Evolutionary conservation across 2,888 invertebrate species (phyloP), one percentile per base, ranked within the genome.

Genomic region (Microplitis deprimator): DNA sequence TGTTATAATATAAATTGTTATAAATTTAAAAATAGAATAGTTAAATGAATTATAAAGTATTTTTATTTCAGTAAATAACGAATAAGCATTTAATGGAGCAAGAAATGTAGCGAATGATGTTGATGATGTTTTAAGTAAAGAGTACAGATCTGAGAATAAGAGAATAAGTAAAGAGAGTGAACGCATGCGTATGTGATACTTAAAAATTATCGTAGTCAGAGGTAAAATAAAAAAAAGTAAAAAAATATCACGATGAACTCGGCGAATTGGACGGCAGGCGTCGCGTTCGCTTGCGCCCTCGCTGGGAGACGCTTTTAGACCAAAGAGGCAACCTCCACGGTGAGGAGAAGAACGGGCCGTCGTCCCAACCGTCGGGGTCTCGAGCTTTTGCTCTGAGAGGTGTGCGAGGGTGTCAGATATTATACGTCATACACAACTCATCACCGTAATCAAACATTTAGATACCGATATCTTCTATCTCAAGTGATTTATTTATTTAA

Each of bases 301-400:
- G 61, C 71, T 68, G 73, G 73, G 64, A 69, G 81, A 82, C 82
- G 81, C 68, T 82, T 82, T 82, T 82, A 82, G 82, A 82, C 79
- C 80, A 78, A 79, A 79, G 74, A 78, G 79, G 79, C 79, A 68
- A 80, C 81, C 81, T 79, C 81, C 77, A 74, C 80, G 74, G 73
- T 72, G 75, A 77, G 50, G 50, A 50, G 50, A 50, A 29, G 77
- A 77, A 60, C 75, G 77, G 72, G 40, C 73, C 70, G 59, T 73
- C 59, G 69, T 77, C 20, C 59, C 69, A 64, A 65, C 59, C 69
- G 73, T 77, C 65, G 69, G 77, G 50, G 68, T 77, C 59, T 74
- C 41, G 73, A 68, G 73, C 68, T 65, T 65, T 39, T 72, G 73
- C 41, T n/a, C 50, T 16, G 41, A 16, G 69, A 50, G 59, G 20